Percentiles rank a stretch among this genome's conserved stretches.
phyloP scores from a whole-genome alignment of 2,113 vertebrate species.

The Passer montanus region DNA sequence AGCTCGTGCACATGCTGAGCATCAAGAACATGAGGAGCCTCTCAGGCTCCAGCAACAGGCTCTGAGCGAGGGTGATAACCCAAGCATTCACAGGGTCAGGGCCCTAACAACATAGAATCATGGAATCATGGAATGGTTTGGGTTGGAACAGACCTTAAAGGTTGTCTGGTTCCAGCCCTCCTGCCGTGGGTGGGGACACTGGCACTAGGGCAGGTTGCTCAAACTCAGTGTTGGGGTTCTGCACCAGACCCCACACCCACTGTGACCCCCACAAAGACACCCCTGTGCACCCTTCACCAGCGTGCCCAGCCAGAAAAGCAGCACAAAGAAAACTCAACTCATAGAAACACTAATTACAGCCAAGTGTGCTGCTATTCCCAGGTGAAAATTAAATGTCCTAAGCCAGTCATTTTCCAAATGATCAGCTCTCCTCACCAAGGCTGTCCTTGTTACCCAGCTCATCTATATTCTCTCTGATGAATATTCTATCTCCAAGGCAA shows the following conservation, averaged over 20 bases:
- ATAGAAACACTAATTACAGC: not conserved
- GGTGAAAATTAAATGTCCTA: not conserved
- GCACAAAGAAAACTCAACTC: not conserved
- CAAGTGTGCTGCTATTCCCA: not conserved
- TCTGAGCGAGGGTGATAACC: not conserved
- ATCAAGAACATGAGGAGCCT: not conserved
- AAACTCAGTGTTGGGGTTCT: not conserved
- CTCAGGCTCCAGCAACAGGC: not conserved
- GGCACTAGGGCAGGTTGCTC: not conserved
- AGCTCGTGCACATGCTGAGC: not conserved
- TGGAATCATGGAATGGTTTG: not conserved
- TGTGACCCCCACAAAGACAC: not conserved
- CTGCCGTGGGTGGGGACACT: not conserved
- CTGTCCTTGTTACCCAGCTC: not conserved
- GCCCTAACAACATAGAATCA: not conserved
- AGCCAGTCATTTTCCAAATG: not conserved
- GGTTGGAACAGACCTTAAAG: not conserved
- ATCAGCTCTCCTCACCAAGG: not conserved
- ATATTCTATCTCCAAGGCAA: constrained; percentile 43
- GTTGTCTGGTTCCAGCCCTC: not conserved
- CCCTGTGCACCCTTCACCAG: not conserved
- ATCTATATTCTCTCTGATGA: not conserved
- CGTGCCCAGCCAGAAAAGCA: not conserved
- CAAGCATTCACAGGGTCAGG: not conserved
- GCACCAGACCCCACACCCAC: not conserved